Base-by-base conservation (phyloP, 1,140 invertebrate genomes). In the Oryctes rhinoceros region DNA sequence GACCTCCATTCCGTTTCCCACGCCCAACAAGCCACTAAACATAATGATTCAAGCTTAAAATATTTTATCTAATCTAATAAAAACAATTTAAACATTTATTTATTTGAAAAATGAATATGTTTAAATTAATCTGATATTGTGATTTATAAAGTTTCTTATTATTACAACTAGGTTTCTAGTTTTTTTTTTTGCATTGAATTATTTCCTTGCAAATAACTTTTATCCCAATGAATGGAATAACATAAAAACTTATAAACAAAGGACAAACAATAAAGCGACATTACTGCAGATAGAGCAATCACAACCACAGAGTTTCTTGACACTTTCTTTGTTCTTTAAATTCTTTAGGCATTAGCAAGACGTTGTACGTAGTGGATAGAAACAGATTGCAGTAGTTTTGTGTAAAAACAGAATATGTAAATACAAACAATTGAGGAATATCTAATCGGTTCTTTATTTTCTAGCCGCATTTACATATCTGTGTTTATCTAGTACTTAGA, bases 51-150 rank as follows among this genome's bases (percentile, higher is more conserved):
- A 59, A 59, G 18, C 53, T 59, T 18, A 59, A 59, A 18, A 18
- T 59, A 59, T 59, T 59, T 59, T 59, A 59, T 59, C 53, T 59
- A 59, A 59, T 59, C 53, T 59, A 18, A 15, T n/a, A 59, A 18
- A 59, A 59, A 59, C 53, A 59, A 59, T 59, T 15, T 18, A n/a
- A 18, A 6, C 53, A 59, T n/a, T 59, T 59, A 6, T 59, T n/a
- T 18, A 18, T 59, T 18, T 59, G 18, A 59, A 59, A 59, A 59
- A 59, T 59, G 18, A 59, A 59, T 59, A 18, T 18, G 5, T 59
- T 4, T n/a, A 59, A 59, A 59, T 44, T 44, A 44, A 44, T 44
- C 53, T 7, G 53, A 59, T 59, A 59, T 30, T 30, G 24, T 30
- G 24, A 18, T 13, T 15, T 4, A 59, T 6, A n/a, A 59, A 59